Evolutionary conservation across 2,113 vertebrate genomes (phyloP).

Genomic region (Aspiorhynchus laticeps): DNA sequence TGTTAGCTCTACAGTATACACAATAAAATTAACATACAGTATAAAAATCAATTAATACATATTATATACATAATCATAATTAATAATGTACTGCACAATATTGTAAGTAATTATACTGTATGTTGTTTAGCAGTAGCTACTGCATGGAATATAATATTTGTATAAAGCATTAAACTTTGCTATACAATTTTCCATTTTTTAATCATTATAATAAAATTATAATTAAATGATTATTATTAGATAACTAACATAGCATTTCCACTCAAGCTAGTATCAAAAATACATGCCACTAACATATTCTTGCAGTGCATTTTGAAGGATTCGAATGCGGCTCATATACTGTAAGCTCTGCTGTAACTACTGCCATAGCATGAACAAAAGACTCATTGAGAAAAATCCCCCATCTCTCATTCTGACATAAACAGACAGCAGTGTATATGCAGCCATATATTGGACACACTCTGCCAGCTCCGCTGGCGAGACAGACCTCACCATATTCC

Average conservation of each 20-base stretch:
- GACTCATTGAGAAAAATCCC: slow-evolving; percentile 52
- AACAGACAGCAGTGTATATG: slow-evolving; percentile 54
- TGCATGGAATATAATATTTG: neutral
- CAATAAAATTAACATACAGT: neutral
- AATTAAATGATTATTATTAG: neutral
- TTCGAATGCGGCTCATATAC: slow-evolving; percentile 33
- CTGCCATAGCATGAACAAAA: slow-evolving; percentile 42
- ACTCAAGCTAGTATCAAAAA: neutral
- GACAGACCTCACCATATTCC: slow-evolving; percentile 42
- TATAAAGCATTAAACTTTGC: neutral
- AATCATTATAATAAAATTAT: neutral
- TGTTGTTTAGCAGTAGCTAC: neutral
- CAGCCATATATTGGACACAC: slow-evolving; percentile 53
- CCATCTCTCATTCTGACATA: slow-evolving; percentile 34
- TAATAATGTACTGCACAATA: neutral
- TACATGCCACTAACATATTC: neutral
- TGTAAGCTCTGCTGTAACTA: slow-evolving; percentile 29
- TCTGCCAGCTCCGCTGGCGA: slow-evolving; percentile 49
- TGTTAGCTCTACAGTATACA: neutral
- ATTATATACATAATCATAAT: neutral
- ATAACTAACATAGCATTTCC: neutral
- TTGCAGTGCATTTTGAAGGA: slow-evolving; percentile 23
- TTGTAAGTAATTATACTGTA: too few species aligned
- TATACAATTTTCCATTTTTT: neutral
- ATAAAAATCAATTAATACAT: neutral